A percentile compares a stretch with the other conserved stretches of the same genome.
phyloP scores from a whole-genome alignment of 2,797 vertebrate species.

The Lacerta bilineata region DNA sequence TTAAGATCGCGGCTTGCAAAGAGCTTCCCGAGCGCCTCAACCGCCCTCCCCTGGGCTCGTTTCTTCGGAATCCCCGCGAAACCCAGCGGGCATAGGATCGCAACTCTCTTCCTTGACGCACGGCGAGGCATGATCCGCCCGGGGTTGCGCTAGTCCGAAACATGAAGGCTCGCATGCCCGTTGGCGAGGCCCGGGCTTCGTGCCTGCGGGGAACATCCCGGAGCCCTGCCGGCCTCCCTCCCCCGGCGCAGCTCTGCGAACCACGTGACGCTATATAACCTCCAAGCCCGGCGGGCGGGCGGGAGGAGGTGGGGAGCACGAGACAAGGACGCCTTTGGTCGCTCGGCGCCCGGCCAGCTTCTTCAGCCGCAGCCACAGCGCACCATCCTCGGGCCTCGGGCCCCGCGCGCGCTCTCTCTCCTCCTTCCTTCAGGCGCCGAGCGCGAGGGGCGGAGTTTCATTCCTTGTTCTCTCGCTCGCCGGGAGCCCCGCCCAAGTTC shows the following conservation, averaged over 20 bases:
- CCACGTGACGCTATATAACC: constrained; percentile 6
- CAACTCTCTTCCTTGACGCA: not conserved
- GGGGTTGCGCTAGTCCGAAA: not conserved
- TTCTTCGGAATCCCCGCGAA: not conserved
- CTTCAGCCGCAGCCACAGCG: constrained; percentile 1
- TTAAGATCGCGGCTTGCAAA: not conserved
- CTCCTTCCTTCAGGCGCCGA: not conserved
- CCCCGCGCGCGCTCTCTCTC: not conserved
- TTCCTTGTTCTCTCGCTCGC: not conserved
- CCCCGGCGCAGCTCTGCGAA: not conserved
- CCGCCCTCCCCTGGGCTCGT: too few species aligned
- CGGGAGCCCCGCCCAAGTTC: constrained; percentile 16
- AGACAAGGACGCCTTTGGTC: not conserved
- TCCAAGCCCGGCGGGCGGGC: too few species aligned
- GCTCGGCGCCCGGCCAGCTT: constrained; percentile 18
- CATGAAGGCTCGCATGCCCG: not conserved
- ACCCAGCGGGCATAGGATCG: not conserved
- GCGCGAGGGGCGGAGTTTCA: not conserved
- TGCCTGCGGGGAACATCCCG: not conserved
- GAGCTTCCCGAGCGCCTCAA: not conserved
- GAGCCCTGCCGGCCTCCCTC: not conserved
- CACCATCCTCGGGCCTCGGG: not conserved
- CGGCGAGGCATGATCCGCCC: not conserved
- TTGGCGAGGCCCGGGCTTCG: not conserved
- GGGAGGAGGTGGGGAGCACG: not conserved